Conservation (phyloP, 1,140 invertebrate species). For the Yoshiicerus persimilis region DNA sequence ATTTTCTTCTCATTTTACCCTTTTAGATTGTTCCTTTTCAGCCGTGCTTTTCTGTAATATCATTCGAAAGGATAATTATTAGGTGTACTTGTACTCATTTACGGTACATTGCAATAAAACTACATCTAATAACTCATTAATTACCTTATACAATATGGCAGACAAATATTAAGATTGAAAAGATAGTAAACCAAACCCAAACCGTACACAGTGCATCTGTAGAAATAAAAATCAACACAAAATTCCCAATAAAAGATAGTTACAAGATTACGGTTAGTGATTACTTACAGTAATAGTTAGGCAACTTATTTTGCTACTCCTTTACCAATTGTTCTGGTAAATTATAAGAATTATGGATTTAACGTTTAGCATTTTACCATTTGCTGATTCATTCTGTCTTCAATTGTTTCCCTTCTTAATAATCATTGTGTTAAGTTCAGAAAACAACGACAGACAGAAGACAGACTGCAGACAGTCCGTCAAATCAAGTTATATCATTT, state of each 20-base stretch:
- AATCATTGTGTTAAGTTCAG: neutral
- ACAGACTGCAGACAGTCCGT: constrained; percentile 10
- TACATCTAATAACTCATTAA: neutral
- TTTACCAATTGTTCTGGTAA: neutral
- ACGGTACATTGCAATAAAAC: neutral
- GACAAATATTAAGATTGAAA: neutral
- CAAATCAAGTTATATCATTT: constrained; percentile 1
- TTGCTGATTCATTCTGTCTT: neutral
- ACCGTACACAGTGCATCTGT: no score
- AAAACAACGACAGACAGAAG: neutral
- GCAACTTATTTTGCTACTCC: neutral
- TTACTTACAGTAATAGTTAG: neutral
- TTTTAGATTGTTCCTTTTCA: neutral
- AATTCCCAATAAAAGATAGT: neutral
- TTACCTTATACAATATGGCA: neutral
- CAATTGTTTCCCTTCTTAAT: neutral
- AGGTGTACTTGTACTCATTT: neutral
- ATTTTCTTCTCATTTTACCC: neutral
- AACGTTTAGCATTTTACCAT: neutral
- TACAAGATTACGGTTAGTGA: neutral
- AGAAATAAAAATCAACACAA: neutral
- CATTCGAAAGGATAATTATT: neutral
- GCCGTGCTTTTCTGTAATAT: neutral
- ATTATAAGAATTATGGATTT: constrained; percentile 9
- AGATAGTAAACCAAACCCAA: no score